Percentiles rank a stretch among this genome's conserved stretches.
These are phyloP conservation scores for Xiphydria camelus DNA, from an alignment of 2,888 invertebrate species.

Conservation along the genomic window DNA sequence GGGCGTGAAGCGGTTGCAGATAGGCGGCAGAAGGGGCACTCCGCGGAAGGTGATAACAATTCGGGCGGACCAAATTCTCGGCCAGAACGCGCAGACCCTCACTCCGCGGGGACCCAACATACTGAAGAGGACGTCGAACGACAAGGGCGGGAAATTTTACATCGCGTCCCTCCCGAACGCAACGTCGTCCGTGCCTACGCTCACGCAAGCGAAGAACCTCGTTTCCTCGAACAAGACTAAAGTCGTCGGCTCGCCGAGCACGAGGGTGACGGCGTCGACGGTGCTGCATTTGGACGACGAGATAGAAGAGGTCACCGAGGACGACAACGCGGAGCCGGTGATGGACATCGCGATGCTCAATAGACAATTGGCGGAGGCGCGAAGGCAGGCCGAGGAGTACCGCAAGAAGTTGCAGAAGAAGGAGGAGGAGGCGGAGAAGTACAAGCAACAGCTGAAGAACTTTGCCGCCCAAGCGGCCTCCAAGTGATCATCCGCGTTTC, in stretches of 20 bases:
- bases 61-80: conserved; percentile 61
- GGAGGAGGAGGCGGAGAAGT: conserved; percentile 56
- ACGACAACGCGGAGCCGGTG: conserved; percentile 54
- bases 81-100: conserved; percentile 40
- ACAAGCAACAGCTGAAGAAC: conserved; percentile 54
- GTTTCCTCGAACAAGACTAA: conserved; percentile 38
- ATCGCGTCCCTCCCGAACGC: conserved; percentile 44
- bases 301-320: conserved; percentile 54
- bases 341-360: conserved; percentile 50
- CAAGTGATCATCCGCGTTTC: conserved; percentile 21
- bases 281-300: conserved; percentile 51
- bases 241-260: conserved; percentile 25
- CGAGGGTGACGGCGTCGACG: conserved; percentile 39
- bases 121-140: conserved; percentile 43
- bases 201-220: conserved; percentile 40
- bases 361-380: conserved; percentile 52
- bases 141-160: conserved; percentile 46
- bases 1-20: conserved; percentile 51
- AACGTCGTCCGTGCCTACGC: conserved; percentile 34
- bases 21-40: conserved; percentile 45
- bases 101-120: conserved; percentile 51
- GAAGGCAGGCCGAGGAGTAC: conserved; percentile 52
- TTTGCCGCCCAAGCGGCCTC: conserved; percentile 36
- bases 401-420: conserved; percentile 53
- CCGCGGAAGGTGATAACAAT: conserved; percentile 62